phyloP scores from a whole-genome alignment of 2,113 vertebrate species.

The Empidonax alnorum region DNA sequence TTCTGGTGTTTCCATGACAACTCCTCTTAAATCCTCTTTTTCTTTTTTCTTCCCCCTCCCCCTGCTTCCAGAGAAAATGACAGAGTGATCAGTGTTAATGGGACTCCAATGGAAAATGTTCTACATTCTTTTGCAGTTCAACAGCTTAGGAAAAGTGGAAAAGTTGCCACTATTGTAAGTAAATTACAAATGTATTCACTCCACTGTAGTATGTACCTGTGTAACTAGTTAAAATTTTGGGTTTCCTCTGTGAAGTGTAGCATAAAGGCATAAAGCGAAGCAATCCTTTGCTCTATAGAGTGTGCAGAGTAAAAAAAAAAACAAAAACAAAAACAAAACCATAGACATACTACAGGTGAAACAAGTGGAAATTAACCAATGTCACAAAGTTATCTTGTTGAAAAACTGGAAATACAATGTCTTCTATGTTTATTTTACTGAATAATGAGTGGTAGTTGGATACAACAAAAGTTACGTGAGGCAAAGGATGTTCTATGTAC shows the following conservation, averaged over 20 bases:
- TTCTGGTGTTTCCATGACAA: not conserved
- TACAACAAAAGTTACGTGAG: not conserved
- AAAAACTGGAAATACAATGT: not conserved
- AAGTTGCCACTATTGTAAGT: conserved; percentile 95
- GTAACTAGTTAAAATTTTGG: not conserved
- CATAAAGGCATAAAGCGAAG: not conserved
- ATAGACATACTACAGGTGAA: not conserved
- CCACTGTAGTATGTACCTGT: not conserved
- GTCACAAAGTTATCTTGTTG: not conserved
- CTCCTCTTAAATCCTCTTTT: not conserved
- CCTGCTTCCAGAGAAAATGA: conserved; percentile 86
- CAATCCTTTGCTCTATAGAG: not conserved
- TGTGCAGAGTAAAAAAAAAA: not conserved
- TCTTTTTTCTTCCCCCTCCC: not conserved
- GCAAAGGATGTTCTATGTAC: not conserved
- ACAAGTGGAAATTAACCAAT: not conserved
- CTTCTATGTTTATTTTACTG: not conserved
- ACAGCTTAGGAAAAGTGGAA: conserved; percentile 95
- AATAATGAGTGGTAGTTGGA: not conserved
- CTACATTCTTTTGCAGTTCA: conserved; percentile 92
- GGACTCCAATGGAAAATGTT: conserved; percentile 89
- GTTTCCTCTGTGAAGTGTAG: not conserved
- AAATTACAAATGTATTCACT: not conserved
- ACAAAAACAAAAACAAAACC: not conserved
- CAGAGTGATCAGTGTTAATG: conserved; percentile 79